Evolutionary conservation across 2,113 vertebrate species (phyloP), one percentile per base, ranked within the genome.

Genomic region (Anolis sagrei): DNA sequence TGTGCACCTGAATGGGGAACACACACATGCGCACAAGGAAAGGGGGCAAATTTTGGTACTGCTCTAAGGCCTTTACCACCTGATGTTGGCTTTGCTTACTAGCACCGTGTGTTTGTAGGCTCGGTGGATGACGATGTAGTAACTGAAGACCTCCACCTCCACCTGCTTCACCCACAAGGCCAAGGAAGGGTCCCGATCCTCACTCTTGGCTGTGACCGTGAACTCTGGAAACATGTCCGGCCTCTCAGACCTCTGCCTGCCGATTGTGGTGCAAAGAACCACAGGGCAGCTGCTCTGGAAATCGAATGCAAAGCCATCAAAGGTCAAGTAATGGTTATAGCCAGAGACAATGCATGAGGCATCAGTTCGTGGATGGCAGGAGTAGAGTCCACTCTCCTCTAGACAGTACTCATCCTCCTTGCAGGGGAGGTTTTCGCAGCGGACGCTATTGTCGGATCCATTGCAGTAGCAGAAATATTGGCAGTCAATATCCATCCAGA

Each of bases 401-500:
- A 97, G 94, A 95, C 98, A 99, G 73, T 97, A 99, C 89, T 99
- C 98, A 0, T 99, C 98, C 0, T 97, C 93, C 80, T 93, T 96
- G 93, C 99, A 99, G 44, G 98, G 97, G 1, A 95, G 11, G 0
- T 95, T 96, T 94, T 97, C 97, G 8, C 99, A 99, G 95, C 98
- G 98, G 1, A 99, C 97, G 0, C 95, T 97, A 95, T 99, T 99
- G 96, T 99, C 98, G 0, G 98, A 97, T 79, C 98, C 98, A 0
- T 99, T 99, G 95, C 99, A 99, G 93, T 97, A 98, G 97, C 99
- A 99, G 91, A 98, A 97, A 86, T 98, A 97, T 89, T 98, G 98
- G 93, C 99, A 99, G 90, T 99, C 96, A 85, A 97, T 96, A 88
- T 99, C 98, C 1, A 97, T 97, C 99, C 99, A 99, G 92, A 99